A percentile compares a stretch with the other conserved stretches of the same genome.
These are phyloP conservation scores for Bhutanitis thaidina DNA, from an alignment of 2,888 invertebrate genomes.

Conservation along the genomic window DNA sequence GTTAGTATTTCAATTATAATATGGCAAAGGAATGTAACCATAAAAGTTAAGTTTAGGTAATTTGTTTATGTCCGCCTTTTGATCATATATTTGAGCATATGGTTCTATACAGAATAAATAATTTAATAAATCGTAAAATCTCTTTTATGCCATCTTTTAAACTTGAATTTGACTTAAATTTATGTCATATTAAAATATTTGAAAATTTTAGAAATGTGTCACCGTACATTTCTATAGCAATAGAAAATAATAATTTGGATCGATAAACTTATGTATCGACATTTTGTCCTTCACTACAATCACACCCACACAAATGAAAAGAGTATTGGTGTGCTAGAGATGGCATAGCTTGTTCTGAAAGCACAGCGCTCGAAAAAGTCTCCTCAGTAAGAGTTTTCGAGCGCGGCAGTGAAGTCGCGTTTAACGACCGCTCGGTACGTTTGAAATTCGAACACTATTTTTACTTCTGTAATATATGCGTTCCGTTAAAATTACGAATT, in stretches of 20 bases:
- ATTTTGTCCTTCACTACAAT: constrained; percentile 22
- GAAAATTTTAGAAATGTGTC: too few species aligned
- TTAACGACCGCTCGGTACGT: constrained; percentile 53
- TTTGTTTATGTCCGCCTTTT: too few species aligned
- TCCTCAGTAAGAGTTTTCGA: constrained; percentile 51
- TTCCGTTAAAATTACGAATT: constrained; percentile 22
- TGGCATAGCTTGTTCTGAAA: constrained; percentile 40
- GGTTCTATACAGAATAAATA: too few species aligned
- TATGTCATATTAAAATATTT: too few species aligned
- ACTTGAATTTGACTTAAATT: too few species aligned
- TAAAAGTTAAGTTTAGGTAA: too few species aligned
- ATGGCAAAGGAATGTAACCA: too few species aligned
- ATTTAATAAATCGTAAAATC: too few species aligned
- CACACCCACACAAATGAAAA: constrained; percentile 21
- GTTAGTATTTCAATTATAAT: too few species aligned
- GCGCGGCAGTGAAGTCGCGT: constrained; percentile 49
- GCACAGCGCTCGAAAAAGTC: constrained; percentile 53
- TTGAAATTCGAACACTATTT: constrained; percentile 22
- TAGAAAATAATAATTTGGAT: background rate
- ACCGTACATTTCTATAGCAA: too few species aligned
- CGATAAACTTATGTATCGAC: constrained; percentile 21
- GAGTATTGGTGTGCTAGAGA: constrained; percentile 23
- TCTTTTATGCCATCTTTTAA: too few species aligned
- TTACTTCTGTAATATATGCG: constrained; percentile 22
- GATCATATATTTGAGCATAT: too few species aligned